Base-by-base conservation (phyloP, 1,140 invertebrate species). In the Lysiphlebus fabarum region DNA sequence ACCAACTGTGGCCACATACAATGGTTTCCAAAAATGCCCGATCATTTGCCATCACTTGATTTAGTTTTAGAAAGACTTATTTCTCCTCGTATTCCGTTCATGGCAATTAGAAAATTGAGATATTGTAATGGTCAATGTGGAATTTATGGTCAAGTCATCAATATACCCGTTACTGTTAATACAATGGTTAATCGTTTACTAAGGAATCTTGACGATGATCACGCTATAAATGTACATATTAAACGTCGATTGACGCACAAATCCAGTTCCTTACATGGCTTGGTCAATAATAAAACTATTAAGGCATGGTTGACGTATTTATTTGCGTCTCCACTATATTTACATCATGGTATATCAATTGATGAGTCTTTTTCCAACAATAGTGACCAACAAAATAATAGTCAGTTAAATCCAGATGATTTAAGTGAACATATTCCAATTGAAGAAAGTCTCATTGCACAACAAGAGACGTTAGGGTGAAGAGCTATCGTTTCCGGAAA, bases 401-500 rank as follows among this genome's bases (percentile, higher is more conserved):
- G n/a, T 17, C 36, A 11, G 1, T 10, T 60, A 6, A 8, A 9
- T 10, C 33, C 17, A 40, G 42, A 66, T 62, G 64, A 67, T 40
- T 34, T 67, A 3, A 66, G 56, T 61, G 69, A 73, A 66, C 33
- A 63, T 40, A 61, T 66, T 7, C 51, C 55, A n/a, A 63, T 66
- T 38, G 61, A 66, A 51, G 67, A 59, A 4, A 53, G 51, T 12
- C 36, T 53, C 6, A 38, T 14, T 5, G 51, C 51, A 38, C 51
- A 53, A 40, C 44, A 49, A 14, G 5, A 58, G 11, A 58, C 56
- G 2, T 34, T 62, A 43, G 5, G 26, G 4, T 44, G 44, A 17
- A 47, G 72, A 74, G 61, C 56, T 76, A 14, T 72, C 73, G 7
- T 74, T 75, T n/a, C n/a, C n/a, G n/a, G n/a, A n/a, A n/a, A n/a